Percentiles rank a stretch among this genome's conserved stretches.
These are phyloP conservation scores for Stenurella melanura DNA, from an alignment of 2,888 invertebrate genomes.

Conservation along the genomic window DNA sequence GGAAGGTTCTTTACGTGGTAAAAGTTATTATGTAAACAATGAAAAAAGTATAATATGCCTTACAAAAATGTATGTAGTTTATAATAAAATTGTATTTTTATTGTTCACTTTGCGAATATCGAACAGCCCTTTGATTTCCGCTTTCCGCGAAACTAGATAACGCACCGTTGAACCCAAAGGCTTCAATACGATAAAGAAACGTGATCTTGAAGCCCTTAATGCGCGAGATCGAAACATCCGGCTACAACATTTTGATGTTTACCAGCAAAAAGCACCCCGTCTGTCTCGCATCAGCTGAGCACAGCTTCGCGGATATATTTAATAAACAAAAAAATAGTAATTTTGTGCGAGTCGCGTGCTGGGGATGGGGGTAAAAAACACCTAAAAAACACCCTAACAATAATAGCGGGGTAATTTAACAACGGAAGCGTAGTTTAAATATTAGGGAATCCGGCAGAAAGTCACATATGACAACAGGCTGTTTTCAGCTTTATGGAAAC, in stretches of 20 bases:
- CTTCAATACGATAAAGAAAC: conserved; percentile 65
- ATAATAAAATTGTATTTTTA: not conserved
- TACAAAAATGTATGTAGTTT: too few species aligned
- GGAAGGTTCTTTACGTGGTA: too few species aligned
- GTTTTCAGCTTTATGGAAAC: conserved; percentile 74
- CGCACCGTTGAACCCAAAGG: conserved; percentile 60
- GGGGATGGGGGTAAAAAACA: conserved; percentile 50
- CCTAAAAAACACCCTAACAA: conserved; percentile 53
- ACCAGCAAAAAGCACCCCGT: conserved; percentile 34
- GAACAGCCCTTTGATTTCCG: conserved; percentile 60
- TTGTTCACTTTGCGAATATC: conserved; percentile 20
- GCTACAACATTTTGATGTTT: conserved; percentile 7
- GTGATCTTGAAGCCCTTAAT: conserved; percentile 64
- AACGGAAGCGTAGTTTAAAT: conserved; percentile 69
- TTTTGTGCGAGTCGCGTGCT: conserved; percentile 57
- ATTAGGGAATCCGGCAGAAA: conserved; percentile 66
- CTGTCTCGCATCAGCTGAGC: conserved; percentile 52
- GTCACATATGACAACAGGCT: conserved; percentile 71
- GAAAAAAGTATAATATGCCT: too few species aligned
- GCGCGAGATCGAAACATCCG: conserved; percentile 54
- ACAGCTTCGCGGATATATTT: conserved; percentile 61
- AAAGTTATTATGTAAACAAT: too few species aligned
- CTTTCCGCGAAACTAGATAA: conserved; percentile 65
- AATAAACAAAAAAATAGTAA: conserved; percentile 63
- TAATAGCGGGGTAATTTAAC: conserved; percentile 66